Evolutionary conservation across 2,888 invertebrate genomes (phyloP), one percentile per base, ranked within the genome.

Genomic region (Serripes groenlandicus): DNA sequence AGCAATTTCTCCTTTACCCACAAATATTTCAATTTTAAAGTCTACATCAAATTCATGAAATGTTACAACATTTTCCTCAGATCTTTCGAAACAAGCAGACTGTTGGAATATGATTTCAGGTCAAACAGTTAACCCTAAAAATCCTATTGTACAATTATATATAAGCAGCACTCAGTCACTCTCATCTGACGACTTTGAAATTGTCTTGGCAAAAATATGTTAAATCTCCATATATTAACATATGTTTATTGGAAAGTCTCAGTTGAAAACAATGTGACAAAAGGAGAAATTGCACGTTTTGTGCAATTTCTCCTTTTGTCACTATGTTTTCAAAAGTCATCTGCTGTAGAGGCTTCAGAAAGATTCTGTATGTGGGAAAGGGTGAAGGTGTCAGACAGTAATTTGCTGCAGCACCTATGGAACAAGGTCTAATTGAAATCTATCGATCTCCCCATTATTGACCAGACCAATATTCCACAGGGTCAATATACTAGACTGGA

Each of bases 381-480:
- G 28, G 28, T 60, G 0, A 28, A 30, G 30, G 18, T 15, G 52
- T 28, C 4, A 28, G 30, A 60, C 3, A 28, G 26, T 60, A 28
- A 5, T 28, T 5, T 26, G 26, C 18, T 42, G 66, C 49, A 26
- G 23, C 66, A 26, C 23, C 42, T 26, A 23, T 35, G 28, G 28
- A 42, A 66, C 37, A 23, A 42, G 66, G 66, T 66, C 66, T 66
- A 66, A 66, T 66, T 66, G 66, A 66, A 66, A 66, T 66, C 66
- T 66, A 66, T 66, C 42, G 66, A 66, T 66, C 42, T 66, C 42
- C 9, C 28, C 37, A 42, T 66, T 35, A 66, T 66, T 66, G 66
- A 42, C 66, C 42, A 66, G 66, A 66, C 66, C 42, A 66, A 66
- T n/a, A n/a, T n/a, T n/a, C n/a, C n/a, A n/a, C n/a, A n/a, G 18